Conservation (phyloP, 2,797 vertebrate genomes). For the Onychomys leucogaster region DNA sequence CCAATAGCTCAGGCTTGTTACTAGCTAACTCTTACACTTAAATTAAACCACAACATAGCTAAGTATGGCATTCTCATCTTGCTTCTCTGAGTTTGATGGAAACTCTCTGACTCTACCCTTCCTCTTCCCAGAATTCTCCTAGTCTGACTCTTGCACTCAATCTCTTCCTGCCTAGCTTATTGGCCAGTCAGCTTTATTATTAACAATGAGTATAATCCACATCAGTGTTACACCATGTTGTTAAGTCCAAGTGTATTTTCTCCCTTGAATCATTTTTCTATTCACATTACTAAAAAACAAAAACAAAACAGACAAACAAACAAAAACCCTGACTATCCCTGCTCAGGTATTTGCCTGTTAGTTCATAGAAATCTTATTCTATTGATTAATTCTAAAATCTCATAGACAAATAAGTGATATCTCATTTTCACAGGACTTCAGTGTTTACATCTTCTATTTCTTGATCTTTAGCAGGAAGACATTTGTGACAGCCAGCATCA, state of each 20-base stretch:
- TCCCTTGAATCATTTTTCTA: slow-evolving; percentile 31
- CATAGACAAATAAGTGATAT: neutral
- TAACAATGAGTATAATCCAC: too few species aligned
- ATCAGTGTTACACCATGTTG: neutral
- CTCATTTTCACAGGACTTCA: neutral
- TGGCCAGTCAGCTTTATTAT: too few species aligned
- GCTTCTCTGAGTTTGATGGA: too few species aligned
- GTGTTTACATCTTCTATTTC: neutral
- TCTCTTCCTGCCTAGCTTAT: too few species aligned
- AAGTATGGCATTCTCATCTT: too few species aligned
- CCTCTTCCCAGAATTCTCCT: too few species aligned
- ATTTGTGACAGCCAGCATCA: neutral
- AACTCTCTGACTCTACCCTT: too few species aligned
- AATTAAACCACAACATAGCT: too few species aligned
- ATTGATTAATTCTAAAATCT: slow-evolving; percentile 32
- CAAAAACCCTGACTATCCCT: neutral
- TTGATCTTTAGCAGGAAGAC: neutral
- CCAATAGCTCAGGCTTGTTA: too few species aligned
- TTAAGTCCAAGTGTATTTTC: neutral
- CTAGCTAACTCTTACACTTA: too few species aligned
- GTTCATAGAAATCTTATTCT: slow-evolving; percentile 14
- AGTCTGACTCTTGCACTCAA: too few species aligned
- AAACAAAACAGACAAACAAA: neutral
- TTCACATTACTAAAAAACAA: neutral
- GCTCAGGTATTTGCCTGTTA: slow-evolving; percentile 28